phyloP scores from a whole-genome alignment of 2,113 vertebrate genomes.

The Bufo gargarizans region DNA sequence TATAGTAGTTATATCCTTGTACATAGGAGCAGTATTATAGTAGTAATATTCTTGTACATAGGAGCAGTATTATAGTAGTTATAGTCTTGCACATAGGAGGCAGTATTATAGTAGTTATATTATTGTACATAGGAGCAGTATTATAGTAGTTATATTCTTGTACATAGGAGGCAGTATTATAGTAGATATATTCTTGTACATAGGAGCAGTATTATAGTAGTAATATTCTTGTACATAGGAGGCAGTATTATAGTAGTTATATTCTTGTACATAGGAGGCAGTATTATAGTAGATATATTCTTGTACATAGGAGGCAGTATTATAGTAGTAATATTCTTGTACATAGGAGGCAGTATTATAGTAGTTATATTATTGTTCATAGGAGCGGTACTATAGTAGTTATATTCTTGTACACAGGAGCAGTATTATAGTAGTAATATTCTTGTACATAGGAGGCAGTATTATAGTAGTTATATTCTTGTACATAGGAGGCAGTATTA shows the following conservation, averaged over 20 bases:
- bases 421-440: neutral
- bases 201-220: neutral
- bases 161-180: neutral
- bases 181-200: neutral
- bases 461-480: neutral
- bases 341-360: constrained; percentile 3
- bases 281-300: constrained; percentile 17
- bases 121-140: constrained; percentile 1
- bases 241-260: neutral
- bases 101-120: constrained; percentile 12
- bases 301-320: constrained; percentile 1
- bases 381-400: neutral
- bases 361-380: neutral
- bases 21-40: constrained; percentile 10
- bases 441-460: neutral
- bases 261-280: neutral
- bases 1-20: constrained; percentile 9
- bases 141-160: constrained; percentile 14
- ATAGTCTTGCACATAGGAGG: neutral
- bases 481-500: neutral
- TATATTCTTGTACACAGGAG: neutral
- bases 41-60: constrained; percentile 6
- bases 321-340: constrained; percentile 17
- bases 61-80: constrained; percentile 15
- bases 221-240: neutral